Evolutionary conservation across 2,888 invertebrate species (phyloP), one percentile per base, ranked within the genome.

Genomic region (Tiliacea citrago): DNA sequence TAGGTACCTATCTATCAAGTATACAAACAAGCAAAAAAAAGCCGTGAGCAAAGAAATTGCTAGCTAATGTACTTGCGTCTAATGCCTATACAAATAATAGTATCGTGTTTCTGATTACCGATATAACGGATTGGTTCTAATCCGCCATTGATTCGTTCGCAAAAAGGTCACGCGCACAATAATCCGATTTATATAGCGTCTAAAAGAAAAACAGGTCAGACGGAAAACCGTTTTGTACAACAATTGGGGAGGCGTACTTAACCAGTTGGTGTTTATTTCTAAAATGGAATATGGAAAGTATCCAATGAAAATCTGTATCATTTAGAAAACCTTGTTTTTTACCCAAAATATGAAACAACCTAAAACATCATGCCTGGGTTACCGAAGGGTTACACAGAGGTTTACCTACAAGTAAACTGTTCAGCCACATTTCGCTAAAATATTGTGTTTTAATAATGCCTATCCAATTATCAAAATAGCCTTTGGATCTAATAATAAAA

Each of bases 121-220:
- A 68, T 65, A 74, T 86, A 85, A 86, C 75, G 72, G 75, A 81
- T 86, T 76, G 73, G 53, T 66, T 63, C 73, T 78, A 76, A 84
- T 81, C 81, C 74, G 53, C 58, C 81, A 81, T 78, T 71, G 86
- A 86, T 84, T 84, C 58, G 63, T 66, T 73, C 47, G 39, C 60
- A 49, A 75, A 78, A 85, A 86, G 74, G 81, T 83, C 81, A 77
- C 73, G 75, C 62, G 66, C 66, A 78, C 81, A 78, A 75, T 84
- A 84, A 86, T 76, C 69, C 61, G 60, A 75, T 84, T 83, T 86
- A 76, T 84, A 74, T 82, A 69, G 69, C 65, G 62, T 69, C 70
- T 73, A 60, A 77, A 75, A 68, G 74, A 81, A 79, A 84, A 85
- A 62, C 69, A 69, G 73, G 82, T 81, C 78, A 75, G 51, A 60